Evolutionary conservation across 2,888 invertebrate species (phyloP).

Genomic region (Urechis unicinctus): DNA sequence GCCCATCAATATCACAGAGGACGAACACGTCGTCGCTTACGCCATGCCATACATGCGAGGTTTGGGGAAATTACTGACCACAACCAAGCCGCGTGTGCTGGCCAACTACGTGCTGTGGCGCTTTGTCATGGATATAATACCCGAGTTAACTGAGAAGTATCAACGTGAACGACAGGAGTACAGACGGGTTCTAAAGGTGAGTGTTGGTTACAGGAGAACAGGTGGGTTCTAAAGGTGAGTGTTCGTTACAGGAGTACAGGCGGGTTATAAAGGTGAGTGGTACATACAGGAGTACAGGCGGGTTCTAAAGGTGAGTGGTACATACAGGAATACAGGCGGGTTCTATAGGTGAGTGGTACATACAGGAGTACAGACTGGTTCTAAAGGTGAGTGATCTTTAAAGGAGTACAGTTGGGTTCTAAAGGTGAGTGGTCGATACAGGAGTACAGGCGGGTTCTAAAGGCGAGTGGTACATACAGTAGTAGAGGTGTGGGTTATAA

Average conservation of each 20-base stretch:
- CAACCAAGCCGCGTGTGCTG: constrained; percentile 54
- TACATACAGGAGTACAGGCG: constrained; percentile 34
- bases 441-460: neutral
- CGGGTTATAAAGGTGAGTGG: too few species aligned
- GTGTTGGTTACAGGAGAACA: neutral
- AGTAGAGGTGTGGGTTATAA: neutral
- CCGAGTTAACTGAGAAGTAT: constrained; percentile 33
- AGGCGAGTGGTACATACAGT: neutral
- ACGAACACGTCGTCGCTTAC: constrained; percentile 79
- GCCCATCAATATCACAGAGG: constrained; percentile 54
- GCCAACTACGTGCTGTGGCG: constrained; percentile 77
- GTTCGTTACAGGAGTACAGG: neutral
- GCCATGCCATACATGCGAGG: constrained; percentile 80
- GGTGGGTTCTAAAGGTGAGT: neutral
- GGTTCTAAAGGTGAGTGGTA: constrained; percentile 50
- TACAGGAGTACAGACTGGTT: neutral
- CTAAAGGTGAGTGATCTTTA: too few species aligned
- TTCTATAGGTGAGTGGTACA: neutral
- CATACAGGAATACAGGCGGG: neutral
- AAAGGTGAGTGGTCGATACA: constrained; percentile 48
- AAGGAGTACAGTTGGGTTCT: constrained; percentile 35
- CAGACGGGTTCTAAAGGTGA: constrained; percentile 51
- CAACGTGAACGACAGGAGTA: constrained; percentile 32
- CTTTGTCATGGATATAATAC: constrained; percentile 52
- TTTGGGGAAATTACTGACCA: constrained; percentile 65